These are phyloP conservation scores for Rhinoderma darwinii DNA, from an alignment of 2,113 vertebrate species.

Conservation along the genomic window DNA sequence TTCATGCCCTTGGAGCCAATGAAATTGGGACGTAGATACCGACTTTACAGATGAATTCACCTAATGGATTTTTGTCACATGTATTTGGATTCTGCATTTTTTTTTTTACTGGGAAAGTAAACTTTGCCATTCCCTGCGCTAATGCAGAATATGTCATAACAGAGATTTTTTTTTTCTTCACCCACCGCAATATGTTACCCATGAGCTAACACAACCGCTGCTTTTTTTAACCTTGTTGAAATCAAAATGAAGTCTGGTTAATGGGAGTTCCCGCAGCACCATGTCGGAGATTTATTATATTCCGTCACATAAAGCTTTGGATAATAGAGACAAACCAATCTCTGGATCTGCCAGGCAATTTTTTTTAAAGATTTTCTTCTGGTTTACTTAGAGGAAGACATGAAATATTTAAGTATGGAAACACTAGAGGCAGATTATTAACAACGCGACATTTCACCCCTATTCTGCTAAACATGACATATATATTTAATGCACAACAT, in stretches of 20 bases:
- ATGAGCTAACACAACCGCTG: conserved; percentile 56
- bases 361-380: neutral
- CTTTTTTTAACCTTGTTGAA: conserved; percentile 59
- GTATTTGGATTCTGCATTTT: conserved; percentile 38
- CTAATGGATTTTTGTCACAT: conserved; percentile 52
- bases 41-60: conserved; percentile 58
- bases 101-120: conserved; percentile 53
- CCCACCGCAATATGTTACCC: conserved; percentile 23
- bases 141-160: conserved; percentile 45
- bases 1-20: conserved; percentile 25
- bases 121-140: neutral
- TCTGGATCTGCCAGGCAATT: neutral
- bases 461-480: neutral
- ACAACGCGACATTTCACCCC: neutral
- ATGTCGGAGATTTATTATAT: neutral
- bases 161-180: conserved; percentile 56
- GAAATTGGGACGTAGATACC: conserved; percentile 59
- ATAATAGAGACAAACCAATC: neutral
- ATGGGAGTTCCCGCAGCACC: neutral
- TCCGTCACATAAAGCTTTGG: neutral
- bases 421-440: neutral
- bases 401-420: neutral
- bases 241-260: conserved; percentile 58
- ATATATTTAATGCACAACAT: neutral
- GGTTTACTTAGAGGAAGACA: neutral